Evolutionary conservation across 2,113 vertebrate genomes (phyloP), one percentile per base, ranked within the genome.

Genomic region (Ctenodactylus gundi): DNA sequence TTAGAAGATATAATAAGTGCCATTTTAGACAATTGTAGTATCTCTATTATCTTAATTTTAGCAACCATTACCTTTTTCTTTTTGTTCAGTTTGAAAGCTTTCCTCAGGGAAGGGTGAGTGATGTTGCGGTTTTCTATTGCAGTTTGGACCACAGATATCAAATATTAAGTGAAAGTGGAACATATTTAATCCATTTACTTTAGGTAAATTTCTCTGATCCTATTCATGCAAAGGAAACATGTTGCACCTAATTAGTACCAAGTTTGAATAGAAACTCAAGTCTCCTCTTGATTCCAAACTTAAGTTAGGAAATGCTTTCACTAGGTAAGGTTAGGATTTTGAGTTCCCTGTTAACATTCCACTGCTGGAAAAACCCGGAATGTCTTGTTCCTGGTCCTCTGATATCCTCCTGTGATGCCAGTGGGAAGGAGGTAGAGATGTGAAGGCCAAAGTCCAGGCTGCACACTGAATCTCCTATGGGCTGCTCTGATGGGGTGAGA

Each of bases 21-120:
- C 25, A 72, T 94, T 29, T 94, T 29, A 76, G 10, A 34, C 75
- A 51, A 82, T 91, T 58, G 41, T 88, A 76, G 17, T 23, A 62
- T 53, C 14, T 55, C 6, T 75, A 15, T 77, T 49, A 75, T 75
- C 34, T 10, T 68, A 27, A 14, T 51, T 11, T 70, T 15, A 7
- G 23, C 6, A 72, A 64, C 4, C 49, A 25, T 18, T 67, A 29
- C 17, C 27, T 12, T 87, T 39, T 68, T 60, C n/a, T n/a, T n/a
- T 64, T 14, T 29, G n/a, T 77, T 78, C 53, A 46, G 2, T 34
- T 89, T 60, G 58, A 62, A 31, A 36, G 39, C 60, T 70, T 44
- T 20, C 51, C 44, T 62, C n/a, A 51, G 80, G 49, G 10, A 14
- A 53, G 46, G 7, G 36, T 9, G 25, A 55, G 2, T 44, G 17